Evolutionary conservation across 2,797 vertebrate genomes (phyloP), one percentile per base, ranked within the genome.

Genomic region (Busarellus nigricollis): DNA sequence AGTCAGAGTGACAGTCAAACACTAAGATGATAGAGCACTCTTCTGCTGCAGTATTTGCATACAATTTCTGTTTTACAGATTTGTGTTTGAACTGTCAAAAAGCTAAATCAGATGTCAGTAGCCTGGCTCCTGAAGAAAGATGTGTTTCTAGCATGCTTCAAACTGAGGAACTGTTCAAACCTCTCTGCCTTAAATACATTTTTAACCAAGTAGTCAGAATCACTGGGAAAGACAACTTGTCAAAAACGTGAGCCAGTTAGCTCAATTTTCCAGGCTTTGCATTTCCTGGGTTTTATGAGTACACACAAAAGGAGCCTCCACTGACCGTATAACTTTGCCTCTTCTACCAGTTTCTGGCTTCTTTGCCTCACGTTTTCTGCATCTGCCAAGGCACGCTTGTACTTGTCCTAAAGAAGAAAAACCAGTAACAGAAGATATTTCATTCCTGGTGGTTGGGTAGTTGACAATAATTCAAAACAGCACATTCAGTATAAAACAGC

Each of bases 311-410:
- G 38, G 21, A 89, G 16, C 24, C 65, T 40, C 44, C 57, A 95
- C 96, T 98, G 97, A 99, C 99, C 99, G 0, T 99, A 99, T 94
- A 99, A 86, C 88, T 99, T 99, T 9, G 99, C 99, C 35, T 99
- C 99, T 77, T 99, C 99, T 35, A 99, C 98, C 98, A 99, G 96
- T 80, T 99, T 99, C 86, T 99, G 98, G 97, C 98, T 99, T 96
- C 99, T 98, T 45, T 98, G 99, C 94, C 99, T 97, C n/a, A 99
- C 96, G 63, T 99, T 99, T 98, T 99, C 99, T 4, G 98, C 99
- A 85, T 99, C 99, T 66, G 99, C 99, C 93, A 99, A 97, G 5
- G 99, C 99, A 76, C 99, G 98, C 94, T 99, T 99, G 91, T 99
- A 99, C 92, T 99, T 99, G 78, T 99, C 99, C 99, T 99, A 81